Conservation (phyloP, 2,113 vertebrate species). For the Accipiter virgatus region DNA sequence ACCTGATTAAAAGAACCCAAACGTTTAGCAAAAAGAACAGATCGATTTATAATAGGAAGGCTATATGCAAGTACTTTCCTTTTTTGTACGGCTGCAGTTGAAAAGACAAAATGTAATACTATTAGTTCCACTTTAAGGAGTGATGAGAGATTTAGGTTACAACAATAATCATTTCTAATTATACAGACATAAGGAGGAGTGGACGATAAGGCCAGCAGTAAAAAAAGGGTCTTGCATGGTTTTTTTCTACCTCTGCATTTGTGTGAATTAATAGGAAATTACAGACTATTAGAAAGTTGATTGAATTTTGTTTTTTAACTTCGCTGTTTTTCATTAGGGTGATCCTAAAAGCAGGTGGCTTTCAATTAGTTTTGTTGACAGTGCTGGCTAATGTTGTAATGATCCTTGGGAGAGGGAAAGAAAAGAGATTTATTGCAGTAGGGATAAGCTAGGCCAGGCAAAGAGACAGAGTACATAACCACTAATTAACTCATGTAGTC, state of each 20-base stretch:
- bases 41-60: not conserved
- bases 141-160: not conserved
- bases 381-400: conserved; percentile 59
- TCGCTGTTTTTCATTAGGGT: conserved; percentile 38
- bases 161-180: conserved; percentile 40
- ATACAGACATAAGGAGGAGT: not conserved
- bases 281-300: conserved; percentile 32
- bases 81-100: not conserved
- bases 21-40: not conserved
- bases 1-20: not conserved
- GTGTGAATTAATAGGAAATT: conserved; percentile 46
- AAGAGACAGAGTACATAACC: conserved; percentile 57
- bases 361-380: conserved; percentile 63
- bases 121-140: not conserved
- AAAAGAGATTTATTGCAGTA: conserved; percentile 38
- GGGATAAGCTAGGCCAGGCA: conserved; percentile 41
- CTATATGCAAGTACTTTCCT: not conserved
- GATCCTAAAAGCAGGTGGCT: conserved; percentile 44
- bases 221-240: not conserved
- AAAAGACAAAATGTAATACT: not conserved
- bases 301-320: conserved; percentile 56
- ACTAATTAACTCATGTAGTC: conserved; percentile 54
- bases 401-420: conserved; percentile 18
- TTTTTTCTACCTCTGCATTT: not conserved
- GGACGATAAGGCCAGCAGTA: not conserved